Conservation (phyloP, 2,888 invertebrate species). For the Chrysolina americana region DNA sequence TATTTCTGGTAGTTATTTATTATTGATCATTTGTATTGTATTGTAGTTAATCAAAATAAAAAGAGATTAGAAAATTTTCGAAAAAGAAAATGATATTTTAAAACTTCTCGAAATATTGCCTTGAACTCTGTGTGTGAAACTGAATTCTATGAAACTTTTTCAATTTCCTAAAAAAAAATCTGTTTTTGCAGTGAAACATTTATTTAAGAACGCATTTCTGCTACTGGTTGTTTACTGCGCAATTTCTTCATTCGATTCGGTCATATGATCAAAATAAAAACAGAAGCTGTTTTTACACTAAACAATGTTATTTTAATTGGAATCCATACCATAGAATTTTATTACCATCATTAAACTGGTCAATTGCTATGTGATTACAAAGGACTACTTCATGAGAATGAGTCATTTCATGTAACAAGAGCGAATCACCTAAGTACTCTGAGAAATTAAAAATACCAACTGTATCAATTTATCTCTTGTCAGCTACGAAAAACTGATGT, state of each 20-base stretch:
- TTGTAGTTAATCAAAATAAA: too few relatives aligned
- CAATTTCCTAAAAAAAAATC: too few relatives aligned
- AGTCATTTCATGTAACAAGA: not conserved
- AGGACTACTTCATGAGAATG: not conserved
- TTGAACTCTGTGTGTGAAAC: too few relatives aligned
- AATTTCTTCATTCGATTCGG: not conserved
- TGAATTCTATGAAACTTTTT: too few relatives aligned
- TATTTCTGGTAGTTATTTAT: too few relatives aligned
- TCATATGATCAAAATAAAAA: not conserved
- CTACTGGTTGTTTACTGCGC: not conserved
- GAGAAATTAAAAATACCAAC: not conserved
- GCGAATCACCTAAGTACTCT: not conserved
- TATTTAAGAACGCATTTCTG: not conserved
- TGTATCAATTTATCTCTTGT: too few relatives aligned
- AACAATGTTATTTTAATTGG: slow-evolving; percentile 13
- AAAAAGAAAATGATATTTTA: too few relatives aligned
- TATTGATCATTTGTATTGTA: too few relatives aligned
- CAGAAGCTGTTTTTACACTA: not conserved
- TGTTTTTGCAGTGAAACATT: too few relatives aligned
- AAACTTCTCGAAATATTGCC: too few relatives aligned
- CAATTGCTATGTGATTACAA: slow-evolving; percentile 1
- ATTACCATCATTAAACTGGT: slow-evolving; percentile 4
- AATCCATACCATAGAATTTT: not conserved
- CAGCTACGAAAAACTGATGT: too few relatives aligned
- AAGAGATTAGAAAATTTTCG: too few relatives aligned